phyloP scores from a whole-genome alignment of 1,140 invertebrate genomes.

The Chironomus tepperi region DNA sequence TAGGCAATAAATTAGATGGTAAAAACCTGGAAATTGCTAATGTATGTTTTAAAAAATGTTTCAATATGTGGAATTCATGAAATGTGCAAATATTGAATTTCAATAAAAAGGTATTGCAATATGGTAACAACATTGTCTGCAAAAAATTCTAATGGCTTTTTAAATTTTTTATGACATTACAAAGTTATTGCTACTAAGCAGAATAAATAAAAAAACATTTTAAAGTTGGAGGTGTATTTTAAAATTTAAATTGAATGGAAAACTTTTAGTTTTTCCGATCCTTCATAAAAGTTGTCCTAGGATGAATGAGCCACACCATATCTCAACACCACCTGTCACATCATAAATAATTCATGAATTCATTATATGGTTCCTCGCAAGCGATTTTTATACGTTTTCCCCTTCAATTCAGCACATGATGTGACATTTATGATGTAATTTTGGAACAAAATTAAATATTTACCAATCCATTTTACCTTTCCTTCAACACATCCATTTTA shows the following conservation, averaged over 20 bases:
- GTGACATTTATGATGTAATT: conserved; percentile 20
- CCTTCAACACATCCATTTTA: not conserved
- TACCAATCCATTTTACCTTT: not conserved
- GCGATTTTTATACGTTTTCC: not conserved
- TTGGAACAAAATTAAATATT: conserved; percentile 14
- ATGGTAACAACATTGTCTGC: too few relatives aligned
- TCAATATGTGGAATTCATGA: too few relatives aligned
- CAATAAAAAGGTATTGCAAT: too few relatives aligned
- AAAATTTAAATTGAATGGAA: not conserved
- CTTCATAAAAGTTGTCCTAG: conserved; percentile 1
- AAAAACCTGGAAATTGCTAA: too few relatives aligned
- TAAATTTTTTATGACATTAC: too few relatives aligned
- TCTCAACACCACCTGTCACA: not conserved
- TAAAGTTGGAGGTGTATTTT: not conserved
- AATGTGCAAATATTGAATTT: too few relatives aligned
- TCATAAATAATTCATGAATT: conserved; percentile 10
- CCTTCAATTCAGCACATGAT: not conserved
- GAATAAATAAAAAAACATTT: too few relatives aligned
- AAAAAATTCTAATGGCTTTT: too few relatives aligned
- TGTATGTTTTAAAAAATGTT: too few relatives aligned
- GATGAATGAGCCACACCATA: not conserved
- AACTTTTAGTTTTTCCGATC: not conserved
- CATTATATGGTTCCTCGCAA: not conserved
- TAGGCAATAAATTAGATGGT: too few relatives aligned
- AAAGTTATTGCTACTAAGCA: too few relatives aligned